Conservation (phyloP, 2,888 invertebrate species). For the Nomada flava region DNA sequence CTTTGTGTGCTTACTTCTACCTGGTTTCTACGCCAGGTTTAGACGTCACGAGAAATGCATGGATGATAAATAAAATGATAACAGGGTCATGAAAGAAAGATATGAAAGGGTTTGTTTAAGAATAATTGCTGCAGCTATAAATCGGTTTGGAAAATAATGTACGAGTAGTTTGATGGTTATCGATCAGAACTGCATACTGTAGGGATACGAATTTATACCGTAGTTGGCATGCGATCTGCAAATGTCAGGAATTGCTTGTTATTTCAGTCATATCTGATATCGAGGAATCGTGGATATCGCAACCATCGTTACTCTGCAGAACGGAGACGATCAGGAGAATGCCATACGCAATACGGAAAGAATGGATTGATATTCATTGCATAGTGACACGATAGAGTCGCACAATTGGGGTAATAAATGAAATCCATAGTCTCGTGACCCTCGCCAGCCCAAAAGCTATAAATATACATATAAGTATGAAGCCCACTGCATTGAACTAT, state of each 20-base stretch:
- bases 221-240: constrained; percentile 44
- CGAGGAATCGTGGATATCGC: constrained; percentile 43
- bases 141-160: constrained; percentile 8
- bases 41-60: not conserved
- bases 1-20: not conserved
- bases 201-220: constrained; percentile 45
- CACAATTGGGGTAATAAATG: constrained; percentile 41
- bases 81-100: too few species aligned
- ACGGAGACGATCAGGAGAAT: constrained; percentile 11
- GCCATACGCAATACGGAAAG: constrained; percentile 5
- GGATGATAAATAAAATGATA: not conserved
- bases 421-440: constrained; percentile 46
- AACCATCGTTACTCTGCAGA: constrained; percentile 26
- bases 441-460: constrained; percentile 58
- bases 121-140: not conserved
- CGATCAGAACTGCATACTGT: constrained; percentile 13
- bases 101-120: not conserved
- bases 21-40: too few species aligned
- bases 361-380: not conserved
- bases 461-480: constrained; percentile 56
- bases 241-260: constrained; percentile 39
- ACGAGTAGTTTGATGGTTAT: constrained; percentile 24
- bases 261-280: constrained; percentile 57
- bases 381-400: not conserved
- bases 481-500: constrained; percentile 34